Conservation (phyloP, 2,797 vertebrate species). For the Aphelocoma californica region DNA sequence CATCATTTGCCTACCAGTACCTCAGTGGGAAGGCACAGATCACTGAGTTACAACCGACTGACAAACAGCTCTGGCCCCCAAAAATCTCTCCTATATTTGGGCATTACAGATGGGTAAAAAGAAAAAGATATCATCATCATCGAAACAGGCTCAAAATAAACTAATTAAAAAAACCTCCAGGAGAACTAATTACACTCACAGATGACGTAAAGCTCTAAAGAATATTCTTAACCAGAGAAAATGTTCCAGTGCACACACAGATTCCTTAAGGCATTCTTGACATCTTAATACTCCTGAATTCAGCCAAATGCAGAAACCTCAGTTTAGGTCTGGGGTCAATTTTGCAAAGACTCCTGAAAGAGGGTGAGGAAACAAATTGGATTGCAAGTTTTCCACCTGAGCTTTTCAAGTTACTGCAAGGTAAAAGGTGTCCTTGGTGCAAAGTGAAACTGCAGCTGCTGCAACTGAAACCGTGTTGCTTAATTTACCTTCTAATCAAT, state of each 20-base stretch:
- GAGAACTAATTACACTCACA: neutral
- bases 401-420: neutral
- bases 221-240: neutral
- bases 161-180: neutral
- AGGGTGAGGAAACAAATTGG: neutral
- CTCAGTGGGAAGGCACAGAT: neutral
- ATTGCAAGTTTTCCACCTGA: neutral
- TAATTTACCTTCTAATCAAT: neutral
- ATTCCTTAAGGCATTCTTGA: neutral
- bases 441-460: neutral
- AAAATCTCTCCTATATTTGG: neutral
- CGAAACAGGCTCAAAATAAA: neutral
- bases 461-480: neutral
- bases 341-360: neutral
- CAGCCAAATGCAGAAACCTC: neutral
- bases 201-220: neutral
- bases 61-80: neutral
- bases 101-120: neutral
- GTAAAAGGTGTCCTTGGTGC: accelerated
- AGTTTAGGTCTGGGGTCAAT: accelerated
- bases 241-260: neutral
- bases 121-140: too few relatives aligned
- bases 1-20: neutral
- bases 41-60: neutral
- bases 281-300: neutral